Percentiles rank a stretch among this genome's conserved stretches.
phyloP scores from a whole-genome alignment of 2,113 vertebrate genomes.

The Polyodon spathula region DNA sequence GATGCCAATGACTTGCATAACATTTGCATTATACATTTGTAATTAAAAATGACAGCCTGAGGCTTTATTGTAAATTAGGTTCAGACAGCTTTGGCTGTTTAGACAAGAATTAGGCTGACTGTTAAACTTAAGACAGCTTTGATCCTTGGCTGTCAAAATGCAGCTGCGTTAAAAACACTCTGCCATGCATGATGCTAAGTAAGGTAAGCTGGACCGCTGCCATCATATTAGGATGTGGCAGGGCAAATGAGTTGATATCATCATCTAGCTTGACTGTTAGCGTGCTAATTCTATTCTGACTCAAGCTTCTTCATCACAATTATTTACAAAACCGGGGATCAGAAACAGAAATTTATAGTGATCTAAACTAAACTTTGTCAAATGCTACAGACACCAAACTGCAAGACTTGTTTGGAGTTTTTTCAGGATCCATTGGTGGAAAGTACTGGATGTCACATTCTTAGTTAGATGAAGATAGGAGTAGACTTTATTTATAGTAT shows the following conservation, averaged over 20 bases:
- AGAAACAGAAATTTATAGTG: too few relatives aligned
- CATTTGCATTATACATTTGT: not conserved
- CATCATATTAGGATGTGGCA: not conserved
- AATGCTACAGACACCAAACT: too few relatives aligned
- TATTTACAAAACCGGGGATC: too few relatives aligned
- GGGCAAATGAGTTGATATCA: not conserved
- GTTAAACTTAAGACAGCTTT: not conserved
- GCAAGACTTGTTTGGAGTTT: too few relatives aligned
- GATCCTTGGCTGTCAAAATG: not conserved
- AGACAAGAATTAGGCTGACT: not conserved
- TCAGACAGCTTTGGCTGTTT: not conserved
- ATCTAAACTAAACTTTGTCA: too few relatives aligned
- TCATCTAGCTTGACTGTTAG: not conserved
- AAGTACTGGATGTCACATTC: too few relatives aligned
- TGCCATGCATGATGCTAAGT: not conserved
- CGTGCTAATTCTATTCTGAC: not conserved
- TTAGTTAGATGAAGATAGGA: too few relatives aligned
- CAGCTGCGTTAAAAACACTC: not conserved
- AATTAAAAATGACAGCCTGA: not conserved
- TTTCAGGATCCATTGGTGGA: too few relatives aligned
- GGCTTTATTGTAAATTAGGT: not conserved
- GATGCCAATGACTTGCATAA: too few relatives aligned
- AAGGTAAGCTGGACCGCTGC: not conserved
- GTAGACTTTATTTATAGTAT: too few relatives aligned
- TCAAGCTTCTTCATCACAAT: not conserved